phyloP scores from a whole-genome alignment of 1,140 invertebrate genomes.

The Pogonomyrmex californicus region DNA sequence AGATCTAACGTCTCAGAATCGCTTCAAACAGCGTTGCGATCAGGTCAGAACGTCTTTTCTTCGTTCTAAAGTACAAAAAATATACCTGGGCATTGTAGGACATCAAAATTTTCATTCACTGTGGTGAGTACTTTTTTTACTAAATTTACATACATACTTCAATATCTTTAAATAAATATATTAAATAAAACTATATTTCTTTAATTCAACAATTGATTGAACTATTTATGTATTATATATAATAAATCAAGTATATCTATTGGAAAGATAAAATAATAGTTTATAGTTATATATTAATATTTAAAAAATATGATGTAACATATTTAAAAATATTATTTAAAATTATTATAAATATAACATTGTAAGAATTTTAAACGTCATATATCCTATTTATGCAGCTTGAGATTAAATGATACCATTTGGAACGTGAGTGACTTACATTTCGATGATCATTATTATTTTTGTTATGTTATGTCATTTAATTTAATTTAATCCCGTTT shows the following conservation, averaged over 20 bases:
- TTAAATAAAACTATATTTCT: not conserved
- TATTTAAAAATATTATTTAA: not conserved
- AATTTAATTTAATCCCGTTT: too few relatives aligned
- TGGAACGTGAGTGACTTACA: too few relatives aligned
- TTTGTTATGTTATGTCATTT: too few relatives aligned
- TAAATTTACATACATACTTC: not conserved
- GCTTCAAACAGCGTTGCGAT: not conserved
- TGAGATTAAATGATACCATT: too few relatives aligned
- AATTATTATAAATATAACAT: too few relatives aligned
- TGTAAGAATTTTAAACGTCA: too few relatives aligned
- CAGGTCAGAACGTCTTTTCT: slow-evolving; percentile 3
- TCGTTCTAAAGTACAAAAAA: not conserved
- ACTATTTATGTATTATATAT: not conserved
- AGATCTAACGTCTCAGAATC: slow-evolving; percentile 23
- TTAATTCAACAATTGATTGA: not conserved
- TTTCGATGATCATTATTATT: too few relatives aligned
- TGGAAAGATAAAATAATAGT: too few relatives aligned
- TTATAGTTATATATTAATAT: not conserved
- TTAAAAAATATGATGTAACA: not conserved
- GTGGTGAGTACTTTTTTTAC: not conserved
- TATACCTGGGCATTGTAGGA: not conserved
- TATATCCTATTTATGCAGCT: too few relatives aligned
- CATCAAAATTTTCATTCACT: not conserved
- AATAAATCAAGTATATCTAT: too few relatives aligned
- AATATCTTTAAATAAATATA: not conserved